These are phyloP conservation scores for Mobula birostris DNA, from an alignment of 2,113 vertebrate genomes.

Conservation along the genomic window DNA sequence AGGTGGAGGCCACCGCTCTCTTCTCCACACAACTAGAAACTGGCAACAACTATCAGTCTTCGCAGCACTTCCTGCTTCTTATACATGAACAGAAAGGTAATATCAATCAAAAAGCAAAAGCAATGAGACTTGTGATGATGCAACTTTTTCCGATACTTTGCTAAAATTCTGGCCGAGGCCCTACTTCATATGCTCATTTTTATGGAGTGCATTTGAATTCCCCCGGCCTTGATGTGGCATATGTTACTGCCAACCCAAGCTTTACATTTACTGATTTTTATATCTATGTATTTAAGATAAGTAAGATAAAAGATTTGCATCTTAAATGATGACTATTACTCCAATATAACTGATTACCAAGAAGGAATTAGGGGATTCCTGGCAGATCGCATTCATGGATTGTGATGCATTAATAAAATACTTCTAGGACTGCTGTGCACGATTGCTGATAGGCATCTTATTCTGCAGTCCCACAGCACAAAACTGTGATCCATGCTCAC, in stretches of 20 bases:
- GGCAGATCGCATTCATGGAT: not conserved
- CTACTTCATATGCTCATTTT: not conserved
- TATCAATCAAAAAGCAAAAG: no score
- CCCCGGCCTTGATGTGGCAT: no score
- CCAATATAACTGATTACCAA: not conserved
- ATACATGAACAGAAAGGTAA: not conserved
- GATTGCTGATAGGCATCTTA: not conserved
- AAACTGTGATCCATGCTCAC: not conserved
- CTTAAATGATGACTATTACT: not conserved
- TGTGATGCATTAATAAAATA: not conserved
- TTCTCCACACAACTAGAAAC: not conserved
- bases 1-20: not conserved
- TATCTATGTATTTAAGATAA: not conserved
- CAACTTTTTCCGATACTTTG: not conserved
- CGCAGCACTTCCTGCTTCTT: not conserved
- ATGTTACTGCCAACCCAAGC: not conserved
- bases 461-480: not conserved
- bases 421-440: no score
- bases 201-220: not conserved
- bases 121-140: not conserved
- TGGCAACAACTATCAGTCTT: not conserved
- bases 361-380: not conserved
- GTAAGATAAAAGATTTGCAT: no score
- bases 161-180: not conserved
- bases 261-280: not conserved